These are phyloP conservation scores for Eolophus roseicapilla DNA, from an alignment of 2,113 vertebrate genomes.

Conservation along the genomic window DNA sequence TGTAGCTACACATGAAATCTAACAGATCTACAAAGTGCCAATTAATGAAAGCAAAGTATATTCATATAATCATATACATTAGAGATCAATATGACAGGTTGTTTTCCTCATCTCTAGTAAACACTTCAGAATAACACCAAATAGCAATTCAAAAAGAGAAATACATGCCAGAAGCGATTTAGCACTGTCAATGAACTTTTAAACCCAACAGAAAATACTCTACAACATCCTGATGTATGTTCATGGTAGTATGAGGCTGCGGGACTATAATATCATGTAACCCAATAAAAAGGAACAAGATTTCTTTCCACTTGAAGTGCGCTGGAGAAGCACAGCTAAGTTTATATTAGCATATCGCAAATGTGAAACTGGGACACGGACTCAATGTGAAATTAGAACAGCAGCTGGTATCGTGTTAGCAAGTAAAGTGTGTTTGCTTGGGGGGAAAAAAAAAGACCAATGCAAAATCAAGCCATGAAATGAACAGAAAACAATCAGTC, in stretches of 20 bases:
- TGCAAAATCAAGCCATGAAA: constrained; percentile 32
- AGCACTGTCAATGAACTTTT: background rate
- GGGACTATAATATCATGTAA: background rate
- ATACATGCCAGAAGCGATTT: background rate
- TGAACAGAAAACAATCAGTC: constrained; percentile 21
- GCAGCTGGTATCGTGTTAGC: constrained; percentile 67
- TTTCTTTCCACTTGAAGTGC: background rate
- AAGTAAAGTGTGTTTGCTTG: constrained; percentile 53
- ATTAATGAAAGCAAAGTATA: constrained; percentile 11
- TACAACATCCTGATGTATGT: background rate
- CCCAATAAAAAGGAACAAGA: background rate
- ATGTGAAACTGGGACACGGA: constrained; percentile 61
- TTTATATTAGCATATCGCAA: constrained; percentile 61
- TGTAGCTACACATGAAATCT: constrained; percentile 3
- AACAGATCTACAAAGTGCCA: background rate
- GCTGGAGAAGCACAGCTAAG: background rate
- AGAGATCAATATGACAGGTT: constrained; percentile 33
- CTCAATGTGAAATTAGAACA: constrained; percentile 55
- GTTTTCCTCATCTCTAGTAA: background rate
- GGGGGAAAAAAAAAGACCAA: background rate
- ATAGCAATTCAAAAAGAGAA: background rate
- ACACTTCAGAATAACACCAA: constrained; percentile 12
- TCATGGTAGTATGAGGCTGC: background rate
- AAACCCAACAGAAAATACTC: background rate
- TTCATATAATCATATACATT: constrained; percentile 14